Base-by-base conservation (phyloP, 1,140 invertebrate species). In the Heliconius himera region DNA sequence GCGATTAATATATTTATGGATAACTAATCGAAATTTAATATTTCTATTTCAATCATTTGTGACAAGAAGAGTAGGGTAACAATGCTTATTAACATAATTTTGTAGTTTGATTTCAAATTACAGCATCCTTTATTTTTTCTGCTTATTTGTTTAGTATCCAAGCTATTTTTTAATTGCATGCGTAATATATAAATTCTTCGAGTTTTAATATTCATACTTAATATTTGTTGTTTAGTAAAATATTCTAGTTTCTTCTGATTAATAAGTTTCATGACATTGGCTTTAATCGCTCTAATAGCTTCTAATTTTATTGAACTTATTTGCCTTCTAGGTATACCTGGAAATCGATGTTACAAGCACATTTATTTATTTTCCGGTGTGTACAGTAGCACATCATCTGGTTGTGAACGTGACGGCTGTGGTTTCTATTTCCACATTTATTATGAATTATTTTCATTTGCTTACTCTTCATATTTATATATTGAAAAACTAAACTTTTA, bases 151-250 rank as follows among this genome's bases (percentile, higher is more conserved):
- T 81, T 89, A 70, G 87, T 90, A 85, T 91, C 89, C 29, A 91
- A 82, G 80, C 91, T 94, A 79, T 79, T 84, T 80, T 77, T 88
- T 79, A 94, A 84, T 70, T 92, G 91, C 83, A 92, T 85, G 73
- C 92, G 85, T 81, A 94, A 84, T 79, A 94, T 88, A 81, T 90
- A 94, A 79, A 93, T 89, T 38, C 89, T 78, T 74, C 91, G 83
- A 22, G 92, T 88, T 83, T 88, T 89, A 29, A 85, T 81, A 77
- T 84, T 87, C 91, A 93, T 90, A 76, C 90, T 82, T 73, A 90
- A 73, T 85, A 94, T 90, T 85, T 94, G 93, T 73, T 89, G 88
- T 72, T 90, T 90, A 8, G 91, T 92, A 76, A 94, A 94, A 81
- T 83, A 92, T 75, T 89, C 76, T 8, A 94, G 78, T 60, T 92